Conservation (phyloP, 2,888 invertebrate genomes). For the Magallana nippona region DNA sequence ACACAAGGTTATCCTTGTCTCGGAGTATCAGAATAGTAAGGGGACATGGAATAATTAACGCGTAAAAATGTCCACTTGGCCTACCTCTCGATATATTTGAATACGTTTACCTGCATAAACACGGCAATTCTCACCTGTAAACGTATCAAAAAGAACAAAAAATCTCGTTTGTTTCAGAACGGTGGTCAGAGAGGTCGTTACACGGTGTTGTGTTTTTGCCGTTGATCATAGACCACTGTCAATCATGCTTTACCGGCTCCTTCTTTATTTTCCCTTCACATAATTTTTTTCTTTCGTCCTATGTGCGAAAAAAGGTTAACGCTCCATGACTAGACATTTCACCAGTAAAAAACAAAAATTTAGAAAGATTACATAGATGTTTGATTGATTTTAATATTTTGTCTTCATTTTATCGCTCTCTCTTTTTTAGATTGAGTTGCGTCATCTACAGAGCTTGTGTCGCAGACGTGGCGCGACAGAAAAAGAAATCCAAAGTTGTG, state of each 20-base stretch:
- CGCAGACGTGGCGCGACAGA: constrained; percentile 71
- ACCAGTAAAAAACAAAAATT: not conserved
- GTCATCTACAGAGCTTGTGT: constrained; percentile 70
- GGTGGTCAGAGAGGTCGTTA: constrained; percentile 18
- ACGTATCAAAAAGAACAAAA: constrained; percentile 12
- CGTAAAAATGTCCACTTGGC: constrained; percentile 7
- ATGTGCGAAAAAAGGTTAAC: not conserved
- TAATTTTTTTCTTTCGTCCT: not conserved
- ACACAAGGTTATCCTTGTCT: not conserved
- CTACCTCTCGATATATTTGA: not conserved
- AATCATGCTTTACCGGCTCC: not conserved
- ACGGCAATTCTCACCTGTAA: constrained; percentile 19
- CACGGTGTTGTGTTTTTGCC: not conserved
- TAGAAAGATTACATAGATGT: not conserved
- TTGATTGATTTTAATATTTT: constrained; percentile 26
- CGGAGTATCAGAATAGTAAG: not conserved
- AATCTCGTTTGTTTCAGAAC: constrained; percentile 33
- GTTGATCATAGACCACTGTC: constrained; percentile 2
- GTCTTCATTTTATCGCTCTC: not conserved
- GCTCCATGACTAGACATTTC: not conserved
- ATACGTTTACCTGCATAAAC: not conserved
- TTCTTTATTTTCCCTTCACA: not conserved
- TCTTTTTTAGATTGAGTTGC: constrained; percentile 68
- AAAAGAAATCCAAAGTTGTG: constrained; percentile 70
- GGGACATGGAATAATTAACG: constrained; percentile 8